Base-by-base conservation (phyloP, 2,113 vertebrate genomes). In the Sturnira hondurensis region DNA sequence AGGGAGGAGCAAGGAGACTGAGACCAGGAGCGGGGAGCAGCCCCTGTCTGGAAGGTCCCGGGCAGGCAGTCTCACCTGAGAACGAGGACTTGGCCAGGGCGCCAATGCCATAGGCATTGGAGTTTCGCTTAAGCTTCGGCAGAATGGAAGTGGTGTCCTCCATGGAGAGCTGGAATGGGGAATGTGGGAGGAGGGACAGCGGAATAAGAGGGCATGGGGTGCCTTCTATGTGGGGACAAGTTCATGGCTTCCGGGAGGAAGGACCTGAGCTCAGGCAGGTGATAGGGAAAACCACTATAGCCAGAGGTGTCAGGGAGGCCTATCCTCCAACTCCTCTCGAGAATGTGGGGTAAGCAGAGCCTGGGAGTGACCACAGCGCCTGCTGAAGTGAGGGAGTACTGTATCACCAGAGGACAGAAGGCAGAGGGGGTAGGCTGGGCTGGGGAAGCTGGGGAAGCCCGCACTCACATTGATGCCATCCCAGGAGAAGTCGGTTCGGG, bases 81-180 rank as follows among this genome's bases (percentile, higher is more conserved):
- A 99, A 99, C 95, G 99, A 99, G 82, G 99, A 99, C 98, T 99
- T 99, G 98, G 99, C 99, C 98, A 99, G 98, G 98, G 99, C 99
- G 81, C 99, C 99, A 96, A 99, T 99, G 98, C 99, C 99, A 85
- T 99, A 99, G 93, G 99, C 99, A 89, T 99, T 99, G 93, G 99
- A 98, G 95, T 99, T 99, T 97, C 99, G 98, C 98, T 99, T 99
- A 97, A 99, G 99, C 97, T 99, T 99, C 58, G 99, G 99, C 91
- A 99, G 99, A 97, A 99, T 99, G 96, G 99, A 99, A 85, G 99
- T 99, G 86, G 99, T 99, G 98, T 99, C 99, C 98, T 99, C 99
- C 99, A 99, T 99, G 96, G 99, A 99, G 91, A 99, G 99, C 99
- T 99, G 97, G 95, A 98, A 95, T 91, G 97, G 97, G 98, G 98